Percentiles rank a stretch among this genome's conserved stretches.
Conservation (phyloP, 2,113 vertebrate genomes). For the Carlito syrichta region DNA sequence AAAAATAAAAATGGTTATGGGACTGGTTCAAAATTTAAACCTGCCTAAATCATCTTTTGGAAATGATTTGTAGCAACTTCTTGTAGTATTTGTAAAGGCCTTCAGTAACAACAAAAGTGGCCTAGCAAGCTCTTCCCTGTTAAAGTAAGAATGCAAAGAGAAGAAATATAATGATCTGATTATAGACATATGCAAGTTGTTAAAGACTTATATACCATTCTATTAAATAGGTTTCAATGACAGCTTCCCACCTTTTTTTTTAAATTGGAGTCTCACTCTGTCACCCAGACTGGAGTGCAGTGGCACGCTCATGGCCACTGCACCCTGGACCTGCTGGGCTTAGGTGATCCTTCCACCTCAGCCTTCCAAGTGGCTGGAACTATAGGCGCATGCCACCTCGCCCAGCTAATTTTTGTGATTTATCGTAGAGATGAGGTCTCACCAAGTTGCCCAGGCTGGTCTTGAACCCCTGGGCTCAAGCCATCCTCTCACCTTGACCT, state of each 20-base stretch:
- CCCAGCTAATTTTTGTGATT: no score
- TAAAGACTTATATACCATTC: background rate
- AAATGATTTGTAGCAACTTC: background rate
- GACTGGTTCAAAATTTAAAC: background rate
- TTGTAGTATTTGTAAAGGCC: background rate
- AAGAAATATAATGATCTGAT: no score
- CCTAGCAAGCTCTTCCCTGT: background rate
- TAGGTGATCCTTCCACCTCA: no score
- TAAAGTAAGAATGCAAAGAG: background rate
- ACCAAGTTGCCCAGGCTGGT: background rate
- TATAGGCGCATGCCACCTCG: no score
- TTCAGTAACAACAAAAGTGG: background rate
- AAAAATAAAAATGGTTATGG: background rate
- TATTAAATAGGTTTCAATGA: background rate
- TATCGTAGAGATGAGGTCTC: background rate
- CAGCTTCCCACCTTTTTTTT: background rate
- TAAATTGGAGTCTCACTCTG: no score
- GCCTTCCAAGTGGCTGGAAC: no score
- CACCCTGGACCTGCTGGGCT: no score
- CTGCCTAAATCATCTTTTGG: background rate
- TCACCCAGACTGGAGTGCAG: no score
- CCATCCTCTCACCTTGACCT: no score
- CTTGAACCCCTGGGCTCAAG: no score
- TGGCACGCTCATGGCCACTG: no score
- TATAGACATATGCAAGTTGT: rapidly evolving